These are phyloP conservation scores for Orientallactaga bullata DNA, from an alignment of 2,113 vertebrate species.

Conservation along the genomic window DNA sequence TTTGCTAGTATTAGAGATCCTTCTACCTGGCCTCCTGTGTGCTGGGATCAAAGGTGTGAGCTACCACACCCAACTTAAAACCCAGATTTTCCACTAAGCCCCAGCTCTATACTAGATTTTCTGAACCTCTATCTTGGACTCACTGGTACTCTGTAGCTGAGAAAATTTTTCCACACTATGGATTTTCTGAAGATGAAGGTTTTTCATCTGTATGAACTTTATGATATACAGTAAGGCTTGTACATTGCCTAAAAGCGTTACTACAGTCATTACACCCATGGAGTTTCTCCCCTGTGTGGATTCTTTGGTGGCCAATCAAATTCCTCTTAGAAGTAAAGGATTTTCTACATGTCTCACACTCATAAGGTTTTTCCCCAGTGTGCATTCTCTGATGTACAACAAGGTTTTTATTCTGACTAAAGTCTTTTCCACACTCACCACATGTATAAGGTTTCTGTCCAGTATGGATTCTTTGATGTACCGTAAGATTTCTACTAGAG, in stretches of 20 bases:
- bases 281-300: conserved; percentile 74
- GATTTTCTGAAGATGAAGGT: conserved; percentile 56
- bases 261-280: conserved; percentile 74
- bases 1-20: too few relatives aligned
- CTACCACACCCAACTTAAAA: too few relatives aligned
- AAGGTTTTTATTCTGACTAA: conserved; percentile 80
- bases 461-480: conserved; percentile 77
- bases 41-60: too few relatives aligned
- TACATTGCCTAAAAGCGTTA: conserved; percentile 77
- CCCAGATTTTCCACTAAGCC: neutral
- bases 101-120: conserved; percentile 39
- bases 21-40: too few relatives aligned
- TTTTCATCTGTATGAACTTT: conserved; percentile 76
- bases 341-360: conserved; percentile 75
- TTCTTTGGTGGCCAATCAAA: conserved; percentile 75
- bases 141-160: conserved; percentile 64
- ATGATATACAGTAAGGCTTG: conserved; percentile 74
- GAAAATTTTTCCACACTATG: conserved; percentile 35
- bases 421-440: conserved; percentile 77
- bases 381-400: conserved; percentile 77
- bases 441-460: conserved; percentile 77
- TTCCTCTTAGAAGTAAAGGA: conserved; percentile 80
- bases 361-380: conserved; percentile 76
- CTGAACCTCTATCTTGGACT: conserved; percentile 58
- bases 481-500: conserved; percentile 76